A percentile compares a stretch with the other conserved stretches of the same genome.
These are phyloP conservation scores for Tolypeutes matacus DNA, from an alignment of 2,797 vertebrate species.

Conservation along the genomic window DNA sequence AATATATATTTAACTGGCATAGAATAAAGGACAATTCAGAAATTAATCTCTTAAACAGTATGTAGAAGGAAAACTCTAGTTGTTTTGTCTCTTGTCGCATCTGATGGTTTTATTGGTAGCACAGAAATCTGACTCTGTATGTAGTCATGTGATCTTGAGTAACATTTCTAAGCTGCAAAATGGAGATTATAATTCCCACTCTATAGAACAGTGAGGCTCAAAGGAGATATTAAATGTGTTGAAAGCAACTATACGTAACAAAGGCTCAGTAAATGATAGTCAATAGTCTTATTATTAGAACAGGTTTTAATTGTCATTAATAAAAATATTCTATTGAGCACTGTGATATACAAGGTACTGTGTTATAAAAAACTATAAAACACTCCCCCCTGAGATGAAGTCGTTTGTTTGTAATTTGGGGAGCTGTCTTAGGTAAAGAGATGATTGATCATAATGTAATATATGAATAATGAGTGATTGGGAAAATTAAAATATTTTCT, in stretches of 20 bases:
- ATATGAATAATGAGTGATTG: neutral
- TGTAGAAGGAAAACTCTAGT: neutral
- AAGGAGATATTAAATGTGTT: neutral
- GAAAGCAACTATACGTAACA: neutral
- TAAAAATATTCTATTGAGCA: neutral
- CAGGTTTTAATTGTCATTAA: neutral
- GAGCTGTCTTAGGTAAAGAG: neutral
- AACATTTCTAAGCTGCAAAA: neutral
- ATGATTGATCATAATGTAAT: neutral
- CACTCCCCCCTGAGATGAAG: neutral
- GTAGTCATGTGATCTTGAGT: neutral
- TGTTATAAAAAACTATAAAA: neutral
- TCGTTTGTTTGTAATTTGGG: neutral
- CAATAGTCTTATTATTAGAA: neutral
- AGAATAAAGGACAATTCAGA: neutral
- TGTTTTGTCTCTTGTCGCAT: neutral
- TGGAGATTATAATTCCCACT: neutral
- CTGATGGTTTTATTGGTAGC: accelerated
- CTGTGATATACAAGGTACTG: neutral
- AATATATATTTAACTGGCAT: neutral
- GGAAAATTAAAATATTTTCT: neutral
- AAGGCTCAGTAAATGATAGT: neutral
- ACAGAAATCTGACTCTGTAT: neutral
- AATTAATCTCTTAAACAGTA: neutral
- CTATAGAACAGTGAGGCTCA: neutral